Evolutionary conservation across 2,113 vertebrate species (phyloP), one percentile per base, ranked within the genome.

Genomic region (Pantherophis guttatus): DNA sequence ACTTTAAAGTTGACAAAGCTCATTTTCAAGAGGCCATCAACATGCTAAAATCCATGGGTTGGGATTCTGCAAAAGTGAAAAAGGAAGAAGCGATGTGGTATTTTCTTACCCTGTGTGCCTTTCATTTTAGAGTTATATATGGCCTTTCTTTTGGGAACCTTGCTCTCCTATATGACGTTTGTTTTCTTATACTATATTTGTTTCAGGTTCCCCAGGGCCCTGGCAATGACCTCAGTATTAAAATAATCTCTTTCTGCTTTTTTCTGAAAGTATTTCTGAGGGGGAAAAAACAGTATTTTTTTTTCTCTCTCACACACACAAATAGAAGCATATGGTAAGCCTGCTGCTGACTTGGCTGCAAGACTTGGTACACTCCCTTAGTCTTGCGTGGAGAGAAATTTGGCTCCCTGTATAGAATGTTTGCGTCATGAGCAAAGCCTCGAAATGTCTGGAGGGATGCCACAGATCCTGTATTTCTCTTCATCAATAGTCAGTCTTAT

Each of bases 291-390:
- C 55, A 59, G 29, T 59, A 62, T 39, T 8, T 29, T 88, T 48
- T 55, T 85, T 24, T 57, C n/a, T 57, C 53, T 29, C 17, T 21
- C 26, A 15, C 50, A 52, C 48, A 39, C 65, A 33, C 57, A 23
- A 24, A 93, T 53, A n/a, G 19, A 26, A 8, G 48, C 92, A 93
- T 93, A 89, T 90, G 92, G 89, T 90, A 24, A 87, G 89, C 44
- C 75, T 90, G 81, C 55, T 87, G 89, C 15, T 90, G 54, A 57
- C 19, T 50, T 75, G 33, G 0, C 4, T 0, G 1, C 21, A 44
- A 94, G 39, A 52, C 70, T 88, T 55, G 65, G 65, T 50, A 33
- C 58, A 59, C 70, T 92, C 87, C 50, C 33, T 58, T 86, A 10
- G 24, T 54, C 12, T 75, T 54, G 3, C 17, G 86, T 54, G 33